phyloP scores from a whole-genome alignment of 2,797 vertebrate species.

The Halcyon leucocephala region DNA sequence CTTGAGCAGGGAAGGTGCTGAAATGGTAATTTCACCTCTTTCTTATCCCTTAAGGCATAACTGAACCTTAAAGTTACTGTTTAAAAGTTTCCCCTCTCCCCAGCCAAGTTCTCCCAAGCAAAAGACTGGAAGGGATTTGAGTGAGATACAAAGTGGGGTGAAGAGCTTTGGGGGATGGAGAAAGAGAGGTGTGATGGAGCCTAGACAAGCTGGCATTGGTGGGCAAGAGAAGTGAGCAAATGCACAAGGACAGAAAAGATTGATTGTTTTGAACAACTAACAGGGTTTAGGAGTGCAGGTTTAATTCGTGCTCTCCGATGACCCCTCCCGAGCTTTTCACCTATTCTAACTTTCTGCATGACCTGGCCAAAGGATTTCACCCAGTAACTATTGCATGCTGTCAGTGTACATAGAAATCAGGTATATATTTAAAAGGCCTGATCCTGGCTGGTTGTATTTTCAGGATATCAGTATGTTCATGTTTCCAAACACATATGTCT shows the following conservation, averaged over 20 bases:
- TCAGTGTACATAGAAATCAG: neutral
- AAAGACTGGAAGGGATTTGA: neutral
- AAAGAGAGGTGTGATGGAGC: neutral
- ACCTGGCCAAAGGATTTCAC: neutral
- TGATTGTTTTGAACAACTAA: neutral
- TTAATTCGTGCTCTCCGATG: neutral
- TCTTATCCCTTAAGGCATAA: neutral
- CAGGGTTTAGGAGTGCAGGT: neutral
- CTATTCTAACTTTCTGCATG: rapidly evolving
- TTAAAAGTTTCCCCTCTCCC: neutral
- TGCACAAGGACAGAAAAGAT: neutral
- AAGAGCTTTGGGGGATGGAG: neutral
- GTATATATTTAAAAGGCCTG: neutral
- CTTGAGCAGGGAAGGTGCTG: neutral
- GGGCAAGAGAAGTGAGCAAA: neutral
- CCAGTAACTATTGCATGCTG: neutral
- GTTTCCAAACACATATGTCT: neutral
- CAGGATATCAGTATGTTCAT: neutral
- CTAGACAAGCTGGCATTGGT: neutral
- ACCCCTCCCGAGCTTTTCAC: neutral
- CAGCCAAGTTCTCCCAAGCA: neutral
- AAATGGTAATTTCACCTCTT: neutral
- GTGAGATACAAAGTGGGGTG: neutral
- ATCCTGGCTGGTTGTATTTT: neutral
- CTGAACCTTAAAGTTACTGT: neutral